Evolutionary conservation across 2,797 vertebrate genomes (phyloP), one percentile per base, ranked within the genome.

Genomic region (Micromesistius poutassou): DNA sequence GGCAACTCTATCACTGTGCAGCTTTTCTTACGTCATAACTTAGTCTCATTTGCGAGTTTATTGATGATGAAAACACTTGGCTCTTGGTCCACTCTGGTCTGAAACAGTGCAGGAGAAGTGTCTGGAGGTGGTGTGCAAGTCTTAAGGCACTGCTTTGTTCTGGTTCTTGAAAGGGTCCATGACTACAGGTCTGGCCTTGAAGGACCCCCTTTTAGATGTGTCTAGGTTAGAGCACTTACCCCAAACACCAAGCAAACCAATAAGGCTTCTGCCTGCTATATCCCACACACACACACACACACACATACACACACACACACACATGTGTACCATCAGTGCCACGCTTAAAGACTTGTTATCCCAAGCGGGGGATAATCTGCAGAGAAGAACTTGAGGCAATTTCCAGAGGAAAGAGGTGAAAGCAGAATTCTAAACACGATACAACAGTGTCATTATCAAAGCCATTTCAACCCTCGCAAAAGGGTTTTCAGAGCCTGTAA

Each of bases 111-210:
- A 74, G 16, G 0, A 70, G 79, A 62, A 19, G 76, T 62, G 55
- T n/a, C 46, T 22, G n/a, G 22, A 62, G 6, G 55, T 5, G 79
- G 62, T 42, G 55, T 14, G 14, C 38, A 28, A 76, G 78, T 78
- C 77, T 87, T 84, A 42, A 33, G 81, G 79, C 87, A 88, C 86
- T 87, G 90, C 74, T 36, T 19, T 4, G 19, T 10, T 78, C 30
- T 0, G 71, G 75, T 33, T 33, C 83, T 87, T 83, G 88, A 87
- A 86, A 81, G 68, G 42, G 82, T 46, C 83, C 85, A 87, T 84
- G 81, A 89, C 88, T 83, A 89, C 83, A 84, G 82, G 86, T 83
- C 75, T 77, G 30, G 40, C 72, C 76, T 78, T 81, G 77, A 75
- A 81, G 36, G 10, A 22, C 81, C 79, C 83, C 80, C 75, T 83